Base-by-base conservation (phyloP, 2,797 vertebrate species). In the Channa striata region DNA sequence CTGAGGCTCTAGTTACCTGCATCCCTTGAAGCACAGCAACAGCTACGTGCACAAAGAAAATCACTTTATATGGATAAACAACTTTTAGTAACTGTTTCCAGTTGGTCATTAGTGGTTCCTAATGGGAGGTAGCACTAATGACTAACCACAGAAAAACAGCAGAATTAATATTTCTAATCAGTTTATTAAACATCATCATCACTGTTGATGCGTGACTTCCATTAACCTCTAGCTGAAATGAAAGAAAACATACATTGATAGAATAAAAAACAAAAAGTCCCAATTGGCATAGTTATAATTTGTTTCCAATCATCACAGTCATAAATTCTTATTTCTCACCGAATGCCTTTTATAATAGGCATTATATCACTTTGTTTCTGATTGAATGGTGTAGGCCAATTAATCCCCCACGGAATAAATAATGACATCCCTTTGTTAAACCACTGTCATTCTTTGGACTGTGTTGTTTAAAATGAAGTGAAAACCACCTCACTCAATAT, bases 241-340 rank as follows among this genome's bases (percentile, higher is more conserved):
- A 71, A 81, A 78, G 61, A 54, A 69, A 69, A 74, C 21, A 70
- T 67, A 76, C n/a, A n/a, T n/a, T n/a, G n/a, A n/a, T n/a, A n/a
- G n/a, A n/a, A 87, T 77, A 70, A 61, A 23, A 72, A 72, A 77
- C 46, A 62, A 50, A 4, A 36, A 12, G 39, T 62, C 47, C 59
- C 67, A 75, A 65, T 78, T 54, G 74, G 78, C 78, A 77, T 67
- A 85, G 83, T 81, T 89, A 72, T 48, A 81, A 82, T 85, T 74
- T 37, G 23, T 82, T 83, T 82, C 78, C 74, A 88, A 83, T 87
- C 72, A 82, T 78, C 74, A 44, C 12, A 23, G 37, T 56, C 43
- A 44, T 57, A 86, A 78, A 87, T 87, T 80, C 58, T 85, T 61
- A 47, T 87, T 85, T 78, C 68, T 64, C 59, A 48, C 61, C 68